Percentiles rank a stretch among this genome's conserved stretches.
phyloP scores from a whole-genome alignment of 2,113 vertebrate genomes.

The Rhagologus leucostigma region DNA sequence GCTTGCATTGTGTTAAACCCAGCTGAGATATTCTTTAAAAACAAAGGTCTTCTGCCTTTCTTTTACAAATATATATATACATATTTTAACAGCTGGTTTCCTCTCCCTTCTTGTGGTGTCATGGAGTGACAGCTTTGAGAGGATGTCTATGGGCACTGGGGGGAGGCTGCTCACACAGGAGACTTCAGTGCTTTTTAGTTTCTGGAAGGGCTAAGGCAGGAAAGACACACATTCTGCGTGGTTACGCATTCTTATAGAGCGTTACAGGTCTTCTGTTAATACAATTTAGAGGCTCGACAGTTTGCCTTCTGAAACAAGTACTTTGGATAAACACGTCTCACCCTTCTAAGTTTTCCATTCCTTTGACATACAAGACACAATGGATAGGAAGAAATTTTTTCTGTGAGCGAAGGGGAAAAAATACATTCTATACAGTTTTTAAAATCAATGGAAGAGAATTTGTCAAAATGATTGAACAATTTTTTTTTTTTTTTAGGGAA shows the following conservation, averaged over 20 bases:
- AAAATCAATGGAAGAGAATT: neutral
- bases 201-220: neutral
- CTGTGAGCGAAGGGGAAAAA: neutral
- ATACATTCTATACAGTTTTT: neutral
- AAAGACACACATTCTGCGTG: neutral
- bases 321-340: neutral
- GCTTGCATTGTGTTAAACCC: neutral
- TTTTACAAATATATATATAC: neutral
- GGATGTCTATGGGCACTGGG: accelerated
- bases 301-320: neutral
- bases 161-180: neutral
- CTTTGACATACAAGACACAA: neutral
- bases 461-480: neutral
- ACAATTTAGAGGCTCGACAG: accelerated
- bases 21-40: neutral
- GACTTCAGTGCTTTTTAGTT: neutral
- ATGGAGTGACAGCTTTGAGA: neutral
- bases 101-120: neutral
- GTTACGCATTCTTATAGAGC: neutral
- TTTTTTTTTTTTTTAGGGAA: accelerated
- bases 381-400: neutral
- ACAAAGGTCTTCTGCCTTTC: neutral
- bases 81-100: accelerated
- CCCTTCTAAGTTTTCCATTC: neutral
- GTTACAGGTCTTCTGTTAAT: neutral